Percentiles rank a stretch among this genome's conserved stretches.
phyloP scores from a whole-genome alignment of 2,888 invertebrate genomes.

The Tortrix viridana region DNA sequence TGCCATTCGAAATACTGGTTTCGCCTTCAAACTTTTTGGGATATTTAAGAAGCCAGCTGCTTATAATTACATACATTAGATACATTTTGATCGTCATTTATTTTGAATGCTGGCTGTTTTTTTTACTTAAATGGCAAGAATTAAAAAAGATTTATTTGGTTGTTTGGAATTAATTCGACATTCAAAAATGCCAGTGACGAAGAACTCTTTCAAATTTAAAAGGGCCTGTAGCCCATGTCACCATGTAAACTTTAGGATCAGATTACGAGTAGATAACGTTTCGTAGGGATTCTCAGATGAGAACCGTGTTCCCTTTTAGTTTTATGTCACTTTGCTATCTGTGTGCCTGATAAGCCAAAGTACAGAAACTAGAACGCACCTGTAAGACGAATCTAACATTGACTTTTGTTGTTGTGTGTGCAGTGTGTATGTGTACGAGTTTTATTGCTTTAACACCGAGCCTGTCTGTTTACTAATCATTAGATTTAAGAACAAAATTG shows the following conservation, averaged over 20 bases:
- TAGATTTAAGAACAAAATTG: slow-evolving; percentile 1
- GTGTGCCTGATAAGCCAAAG: slow-evolving; percentile 6
- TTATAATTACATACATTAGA: slow-evolving; percentile 18
- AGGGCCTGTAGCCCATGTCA: background rate
- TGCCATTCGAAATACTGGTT: slow-evolving; percentile 25
- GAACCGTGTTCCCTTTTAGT: slow-evolving; percentile 1
- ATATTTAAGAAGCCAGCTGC: slow-evolving; percentile 21
- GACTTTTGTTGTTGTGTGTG: slow-evolving; percentile 17
- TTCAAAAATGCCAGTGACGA: background rate
- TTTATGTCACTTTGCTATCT: slow-evolving; percentile 9
- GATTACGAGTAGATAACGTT: slow-evolving; percentile 8
- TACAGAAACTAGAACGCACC: slow-evolving; percentile 11
- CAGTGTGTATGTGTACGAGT: slow-evolving; percentile 12
- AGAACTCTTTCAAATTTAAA: slow-evolving; percentile 2
- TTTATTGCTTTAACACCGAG: slow-evolving; percentile 20
- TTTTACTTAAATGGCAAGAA: slow-evolving; percentile 22
- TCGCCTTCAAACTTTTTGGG: slow-evolving; percentile 15
- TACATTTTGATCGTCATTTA: slow-evolving; percentile 24
- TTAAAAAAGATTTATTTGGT: slow-evolving; percentile 26
- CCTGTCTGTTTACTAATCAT: slow-evolving; percentile 32
- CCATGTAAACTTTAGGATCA: slow-evolving; percentile 6
- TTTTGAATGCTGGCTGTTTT: slow-evolving; percentile 17
- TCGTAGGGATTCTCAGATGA: slow-evolving; percentile 10
- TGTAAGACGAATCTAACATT: background rate
- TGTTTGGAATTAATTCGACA: slow-evolving; percentile 14